Conservation (phyloP, 2,113 vertebrate genomes). For the Meleagris gallopavo region DNA sequence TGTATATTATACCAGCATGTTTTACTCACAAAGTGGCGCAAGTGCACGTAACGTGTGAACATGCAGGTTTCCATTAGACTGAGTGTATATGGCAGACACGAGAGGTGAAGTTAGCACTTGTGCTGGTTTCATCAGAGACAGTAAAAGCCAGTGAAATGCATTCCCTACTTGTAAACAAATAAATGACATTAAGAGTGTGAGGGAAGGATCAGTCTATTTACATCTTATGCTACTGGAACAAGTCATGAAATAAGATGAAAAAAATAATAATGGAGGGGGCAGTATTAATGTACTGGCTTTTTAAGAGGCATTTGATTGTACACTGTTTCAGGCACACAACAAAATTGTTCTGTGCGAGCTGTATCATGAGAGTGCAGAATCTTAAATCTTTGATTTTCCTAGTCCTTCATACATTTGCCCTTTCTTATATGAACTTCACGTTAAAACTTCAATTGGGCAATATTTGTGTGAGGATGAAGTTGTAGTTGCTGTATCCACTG, state of each 20-base stretch:
- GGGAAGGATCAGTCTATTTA: neutral
- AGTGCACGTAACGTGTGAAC: too few species aligned
- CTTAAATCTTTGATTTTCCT: neutral
- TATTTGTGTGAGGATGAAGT: neutral
- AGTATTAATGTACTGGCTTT: neutral
- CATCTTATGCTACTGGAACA: neutral
- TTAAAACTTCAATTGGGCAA: neutral
- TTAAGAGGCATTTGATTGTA: neutral
- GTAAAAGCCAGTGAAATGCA: neutral
- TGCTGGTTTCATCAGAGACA: too few species aligned
- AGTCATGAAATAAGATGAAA: neutral
- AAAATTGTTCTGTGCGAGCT: neutral
- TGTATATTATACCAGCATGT: too few species aligned
- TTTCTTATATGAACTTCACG: neutral
- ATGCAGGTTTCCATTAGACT: too few species aligned
- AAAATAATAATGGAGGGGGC: neutral
- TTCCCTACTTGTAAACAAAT: neutral
- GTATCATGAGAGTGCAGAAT: neutral
- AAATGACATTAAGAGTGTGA: neutral
- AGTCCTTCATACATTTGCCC: neutral
- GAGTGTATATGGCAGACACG: too few species aligned
- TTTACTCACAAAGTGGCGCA: too few species aligned
- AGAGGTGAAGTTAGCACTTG: too few species aligned
- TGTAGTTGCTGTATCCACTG: neutral
- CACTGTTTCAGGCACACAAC: neutral